Evolutionary conservation across 2,797 vertebrate species (phyloP), one percentile per base, ranked within the genome.

Genomic region (Rhabdomys pumilio): DNA sequence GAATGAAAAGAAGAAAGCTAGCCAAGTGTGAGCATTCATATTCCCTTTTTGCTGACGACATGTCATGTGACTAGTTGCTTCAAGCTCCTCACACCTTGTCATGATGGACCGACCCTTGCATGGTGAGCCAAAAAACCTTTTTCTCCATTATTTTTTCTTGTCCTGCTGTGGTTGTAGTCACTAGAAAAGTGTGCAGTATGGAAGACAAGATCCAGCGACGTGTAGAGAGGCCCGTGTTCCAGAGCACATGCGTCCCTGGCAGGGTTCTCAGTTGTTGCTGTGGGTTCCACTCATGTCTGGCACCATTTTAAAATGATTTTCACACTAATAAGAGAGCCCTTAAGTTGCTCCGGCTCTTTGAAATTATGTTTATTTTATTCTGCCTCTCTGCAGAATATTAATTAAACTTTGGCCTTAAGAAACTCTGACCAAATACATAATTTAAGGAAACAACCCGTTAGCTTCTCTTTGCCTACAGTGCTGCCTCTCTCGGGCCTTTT

Each of bases 351-450:
- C 3, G 8, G 0, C 14, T 34, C 17, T 41, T 17, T 89, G 75
- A 1, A 80, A 63, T 94, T 92, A n/a, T 20, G 59, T 76, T 50
- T 59, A 41, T 81, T 91, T 85, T 80, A 85, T 20, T 44, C 26
- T 65, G 5, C 5, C 8, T 65, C 6, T 19, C 4, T 81, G 8
- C 50, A 80, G 84, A 81, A 69, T 53, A 55, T 44, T n/a, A 31
- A 96, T 61, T 89, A 53, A 55, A 89, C 59, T 69, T 93, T 73
- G 63, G 10, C 38, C 19, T 72, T 89, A 38, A 77, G n/a, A 61
- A 81, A 90, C 9, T 4, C 6, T 7, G 34, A 10, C 24, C 61
- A 82, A 89, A 59, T 7, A 65, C 2, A 86, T 4, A 77, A 67
- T 77, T 82, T 76, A 75, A 81, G 59, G 41, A 14, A 63, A 77